Evolutionary conservation across 1,140 invertebrate species (phyloP).

Genomic region (Cotesia chilonis): DNA sequence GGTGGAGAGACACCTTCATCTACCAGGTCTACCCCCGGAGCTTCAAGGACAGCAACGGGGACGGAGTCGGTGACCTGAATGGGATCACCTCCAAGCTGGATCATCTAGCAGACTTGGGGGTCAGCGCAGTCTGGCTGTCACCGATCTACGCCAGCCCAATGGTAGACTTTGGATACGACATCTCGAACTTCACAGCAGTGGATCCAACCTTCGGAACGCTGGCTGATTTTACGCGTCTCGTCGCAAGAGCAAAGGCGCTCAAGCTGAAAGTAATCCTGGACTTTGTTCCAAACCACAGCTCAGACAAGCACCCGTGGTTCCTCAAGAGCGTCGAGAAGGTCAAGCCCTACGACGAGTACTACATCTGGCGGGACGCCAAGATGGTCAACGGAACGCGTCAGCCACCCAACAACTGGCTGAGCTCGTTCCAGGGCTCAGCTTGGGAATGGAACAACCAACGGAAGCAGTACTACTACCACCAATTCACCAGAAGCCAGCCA

Average conservation of each 20-base stretch:
- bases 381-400: conserved; percentile 51
- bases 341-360: conserved; percentile 73
- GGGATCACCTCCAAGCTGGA: conserved; percentile 53
- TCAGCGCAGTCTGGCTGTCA: conserved; percentile 66
- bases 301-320: conserved; percentile 78
- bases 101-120: conserved; percentile 52
- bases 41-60: conserved; percentile 79
- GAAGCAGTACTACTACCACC: conserved; percentile 69
- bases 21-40: conserved; percentile 80
- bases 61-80: conserved; percentile 79
- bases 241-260: conserved; percentile 47
- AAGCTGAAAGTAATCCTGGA: conserved; percentile 74
- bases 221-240: conserved; percentile 64
- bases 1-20: conserved; percentile 78
- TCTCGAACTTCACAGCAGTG: conserved; percentile 64
- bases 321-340: conserved; percentile 67
- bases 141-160: conserved; percentile 67
- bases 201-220: conserved; percentile 66
- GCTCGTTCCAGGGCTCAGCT: conserved; percentile 58
- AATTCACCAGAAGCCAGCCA: conserved; percentile 70
- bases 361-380: conserved; percentile 74
- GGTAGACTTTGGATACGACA: conserved; percentile 67
- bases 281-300: conserved; percentile 84
- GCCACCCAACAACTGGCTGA: conserved; percentile 59
- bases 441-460: conserved; percentile 67